Evolutionary conservation across 2,888 invertebrate genomes (phyloP).

Genomic region (Diadromus collaris): DNA sequence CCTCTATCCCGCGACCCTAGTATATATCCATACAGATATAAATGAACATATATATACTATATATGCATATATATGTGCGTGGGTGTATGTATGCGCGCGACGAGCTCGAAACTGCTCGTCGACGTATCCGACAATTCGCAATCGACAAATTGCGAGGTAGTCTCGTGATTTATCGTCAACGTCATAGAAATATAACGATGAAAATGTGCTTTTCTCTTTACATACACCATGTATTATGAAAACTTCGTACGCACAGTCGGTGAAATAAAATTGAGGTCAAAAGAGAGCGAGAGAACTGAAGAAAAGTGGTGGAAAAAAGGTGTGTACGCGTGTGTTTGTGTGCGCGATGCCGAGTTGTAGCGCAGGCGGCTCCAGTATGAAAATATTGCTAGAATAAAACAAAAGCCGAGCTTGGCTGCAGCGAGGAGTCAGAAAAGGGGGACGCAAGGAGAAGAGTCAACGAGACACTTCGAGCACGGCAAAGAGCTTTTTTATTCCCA

Average conservation of each 20-base stretch:
- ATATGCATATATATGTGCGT: neutral
- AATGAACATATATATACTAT: too few relatives aligned
- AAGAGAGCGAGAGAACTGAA: constrained; percentile 13
- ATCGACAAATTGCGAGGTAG: constrained; percentile 13
- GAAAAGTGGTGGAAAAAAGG: constrained; percentile 10
- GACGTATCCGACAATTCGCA: constrained; percentile 4
- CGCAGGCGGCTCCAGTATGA: constrained; percentile 7
- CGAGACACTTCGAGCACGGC: constrained; percentile 38
- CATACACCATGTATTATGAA: neutral
- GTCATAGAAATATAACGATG: neutral
- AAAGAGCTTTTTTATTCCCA: constrained; percentile 47
- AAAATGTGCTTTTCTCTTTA: neutral
- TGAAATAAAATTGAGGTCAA: constrained; percentile 22
- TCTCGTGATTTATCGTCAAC: constrained; percentile 24
- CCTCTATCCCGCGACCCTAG: neutral
- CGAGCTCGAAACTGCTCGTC: neutral
- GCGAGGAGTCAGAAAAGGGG: constrained; percentile 23
- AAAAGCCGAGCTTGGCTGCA: constrained; percentile 18
- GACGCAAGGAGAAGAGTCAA: constrained; percentile 36
- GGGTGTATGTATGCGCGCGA: neutral
- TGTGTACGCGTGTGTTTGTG: neutral
- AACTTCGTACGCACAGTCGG: neutral
- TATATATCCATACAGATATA: neutral
- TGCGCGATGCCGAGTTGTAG: neutral
- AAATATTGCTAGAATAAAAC: constrained; percentile 41